Conservation (phyloP, 1,140 invertebrate genomes). For the Rhizoglyphus robini region DNA sequence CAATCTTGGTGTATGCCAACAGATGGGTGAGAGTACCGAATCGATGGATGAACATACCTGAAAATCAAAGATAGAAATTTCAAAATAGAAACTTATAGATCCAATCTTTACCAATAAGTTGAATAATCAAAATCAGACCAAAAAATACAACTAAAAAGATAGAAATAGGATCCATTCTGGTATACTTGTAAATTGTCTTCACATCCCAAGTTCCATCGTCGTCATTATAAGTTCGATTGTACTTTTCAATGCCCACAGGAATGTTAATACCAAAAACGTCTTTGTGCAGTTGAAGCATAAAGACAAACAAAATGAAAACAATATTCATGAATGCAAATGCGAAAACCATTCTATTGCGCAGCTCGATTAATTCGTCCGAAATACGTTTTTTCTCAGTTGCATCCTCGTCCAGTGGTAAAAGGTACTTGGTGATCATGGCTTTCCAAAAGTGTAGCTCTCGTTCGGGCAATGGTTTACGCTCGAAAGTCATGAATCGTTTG, state of each 20-base stretch:
- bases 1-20: conserved; percentile 78
- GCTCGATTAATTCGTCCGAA: not conserved
- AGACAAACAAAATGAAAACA: not conserved
- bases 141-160: not conserved
- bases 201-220: not conserved
- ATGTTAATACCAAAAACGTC: conserved; percentile 30
- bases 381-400: not conserved
- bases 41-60: conserved; percentile 41
- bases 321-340: not conserved
- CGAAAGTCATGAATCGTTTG: not conserved
- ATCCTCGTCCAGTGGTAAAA: not conserved
- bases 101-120: conserved; percentile 35
- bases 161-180: conserved; percentile 21
- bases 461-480: conserved; percentile 51
- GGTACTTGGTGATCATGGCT: not conserved
- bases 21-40: conserved; percentile 96
- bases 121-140: conserved; percentile 20
- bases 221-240: not conserved
- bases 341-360: not conserved
- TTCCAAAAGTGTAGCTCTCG: conserved; percentile 46
- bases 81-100: conserved; percentile 26
- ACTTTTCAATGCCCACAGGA: conserved; percentile 23
- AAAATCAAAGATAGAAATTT: not conserved
- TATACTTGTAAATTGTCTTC: not conserved
- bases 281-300: not conserved